These are phyloP conservation scores for Apodemia duryi DNA, from an alignment of 2,888 invertebrate genomes.

Conservation along the genomic window DNA sequence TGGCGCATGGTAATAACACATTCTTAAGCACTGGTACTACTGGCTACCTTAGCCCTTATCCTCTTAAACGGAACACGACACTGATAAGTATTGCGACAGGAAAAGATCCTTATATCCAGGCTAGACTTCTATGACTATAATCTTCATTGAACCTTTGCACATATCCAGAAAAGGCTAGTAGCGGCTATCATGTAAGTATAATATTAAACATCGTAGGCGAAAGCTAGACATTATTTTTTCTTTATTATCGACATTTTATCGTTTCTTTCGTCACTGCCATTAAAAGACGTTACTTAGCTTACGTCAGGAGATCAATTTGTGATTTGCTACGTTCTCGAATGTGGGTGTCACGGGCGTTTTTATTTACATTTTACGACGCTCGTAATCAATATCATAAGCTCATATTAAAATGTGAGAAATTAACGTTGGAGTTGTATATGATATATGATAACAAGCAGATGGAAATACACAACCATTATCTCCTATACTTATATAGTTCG, in stretches of 20 bases:
- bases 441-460: neutral
- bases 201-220: neutral
- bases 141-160: too few species aligned
- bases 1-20: too few species aligned
- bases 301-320: constrained; percentile 6
- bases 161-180: too few species aligned
- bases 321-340: neutral
- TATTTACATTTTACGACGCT: constrained; percentile 11
- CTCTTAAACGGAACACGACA: too few species aligned
- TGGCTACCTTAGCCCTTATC: too few species aligned
- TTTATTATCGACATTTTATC: neutral
- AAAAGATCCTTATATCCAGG: too few species aligned
- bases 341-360: constrained; percentile 12
- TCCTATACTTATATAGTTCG: too few species aligned
- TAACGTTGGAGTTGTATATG: neutral
- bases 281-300: neutral
- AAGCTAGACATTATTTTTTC: neutral
- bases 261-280: constrained; percentile 6
- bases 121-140: too few species aligned
- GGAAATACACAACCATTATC: too few species aligned
- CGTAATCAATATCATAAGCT: constrained; percentile 9
- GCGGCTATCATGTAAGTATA: neutral
- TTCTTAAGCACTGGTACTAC: too few species aligned
- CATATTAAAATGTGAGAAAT: neutral
- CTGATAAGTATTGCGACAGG: too few species aligned